Base-by-base conservation (phyloP, 2,797 vertebrate species). In the Falco peregrinus region DNA sequence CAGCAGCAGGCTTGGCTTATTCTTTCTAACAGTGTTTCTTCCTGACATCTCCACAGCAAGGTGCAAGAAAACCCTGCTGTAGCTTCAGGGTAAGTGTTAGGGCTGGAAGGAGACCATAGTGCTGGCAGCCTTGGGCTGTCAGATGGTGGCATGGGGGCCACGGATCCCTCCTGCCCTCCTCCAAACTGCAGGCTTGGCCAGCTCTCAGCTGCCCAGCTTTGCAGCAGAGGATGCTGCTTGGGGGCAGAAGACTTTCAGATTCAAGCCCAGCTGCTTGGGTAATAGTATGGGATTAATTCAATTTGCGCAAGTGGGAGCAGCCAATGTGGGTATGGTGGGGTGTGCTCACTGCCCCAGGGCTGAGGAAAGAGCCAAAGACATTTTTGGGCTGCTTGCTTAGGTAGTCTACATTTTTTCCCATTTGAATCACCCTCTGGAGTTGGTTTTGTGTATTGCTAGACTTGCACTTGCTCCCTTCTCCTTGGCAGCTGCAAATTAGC, bases 71-170 rank as follows among this genome's bases (percentile, higher is more conserved):
- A 0, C 17, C 18, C 11, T 63, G 47, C 22, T 71, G 48, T 70
- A 76, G 45, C 48, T 90, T 90, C 18, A 39, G n/a, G 24, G 43
- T 7, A 65, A 65, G 50, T 17, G 57, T 83, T 71, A 37, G 14
- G 29, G 25, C 53, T 90, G 74, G 64, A 84, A 91, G 50, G 53
- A 82, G 54, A 57, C 51, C 6, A 0, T 33, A 33, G 50, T 35
- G 45, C 77, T 47, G 54, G 47, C 56, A 68, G 43, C 29, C 29
- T 35, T 21, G 37, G 17, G 41, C 54, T 84, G 39, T 51, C 51
- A 60, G 68, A 31, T 0, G 0, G 19, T 37, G 45, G 15, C 17
- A 14, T 19, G 35, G 13, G 17, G 33, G 8, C 54, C 2, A 1
- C 0, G 0, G 28, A 29, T 60, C 28, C 11, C 21, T 86, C 41